These are phyloP conservation scores for Volucella inanis DNA, from an alignment of 2,888 invertebrate species.

Conservation along the genomic window DNA sequence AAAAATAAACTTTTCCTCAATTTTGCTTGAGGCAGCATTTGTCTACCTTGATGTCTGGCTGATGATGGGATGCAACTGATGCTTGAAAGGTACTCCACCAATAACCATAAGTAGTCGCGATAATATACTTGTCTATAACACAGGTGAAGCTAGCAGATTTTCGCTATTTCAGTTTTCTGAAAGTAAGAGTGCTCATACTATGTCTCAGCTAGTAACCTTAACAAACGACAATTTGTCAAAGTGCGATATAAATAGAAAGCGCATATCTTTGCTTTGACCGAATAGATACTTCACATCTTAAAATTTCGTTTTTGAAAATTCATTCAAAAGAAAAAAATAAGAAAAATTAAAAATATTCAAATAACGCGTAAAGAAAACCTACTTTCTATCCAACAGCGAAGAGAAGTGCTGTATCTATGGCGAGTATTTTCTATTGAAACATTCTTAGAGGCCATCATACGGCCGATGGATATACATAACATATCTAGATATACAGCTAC, in stretches of 20 bases:
- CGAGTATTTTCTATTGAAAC: conserved; percentile 29
- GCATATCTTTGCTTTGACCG: conserved; percentile 13
- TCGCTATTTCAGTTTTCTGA: conserved; percentile 12
- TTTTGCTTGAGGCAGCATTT: conserved; percentile 50
- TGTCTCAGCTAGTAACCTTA: not conserved
- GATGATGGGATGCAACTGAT: conserved; percentile 27
- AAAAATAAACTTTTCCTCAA: conserved; percentile 53
- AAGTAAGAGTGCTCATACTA: conserved; percentile 50
- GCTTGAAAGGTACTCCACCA: conserved; percentile 19
- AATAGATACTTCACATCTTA: too few species aligned
- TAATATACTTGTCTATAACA: not conserved
- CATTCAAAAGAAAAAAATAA: conserved; percentile 23
- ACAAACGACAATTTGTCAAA: conserved; percentile 43
- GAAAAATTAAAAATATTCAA: conserved; percentile 50
- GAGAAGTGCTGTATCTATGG: conserved; percentile 9
- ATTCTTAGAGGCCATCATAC: conserved; percentile 19
- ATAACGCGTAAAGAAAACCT: conserved; percentile 60
- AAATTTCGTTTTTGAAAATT: conserved; percentile 36
- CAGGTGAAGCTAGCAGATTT: conserved; percentile 26
- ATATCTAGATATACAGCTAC: not conserved
- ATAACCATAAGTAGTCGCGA: too few species aligned
- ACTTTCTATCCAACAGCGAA: conserved; percentile 54
- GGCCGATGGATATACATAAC: not conserved
- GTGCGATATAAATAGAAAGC: conserved; percentile 58
- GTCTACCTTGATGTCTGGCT: conserved; percentile 22